Evolutionary conservation across 2,113 vertebrate genomes (phyloP), one percentile per base, ranked within the genome.

Genomic region (Elaphurus davidianus): DNA sequence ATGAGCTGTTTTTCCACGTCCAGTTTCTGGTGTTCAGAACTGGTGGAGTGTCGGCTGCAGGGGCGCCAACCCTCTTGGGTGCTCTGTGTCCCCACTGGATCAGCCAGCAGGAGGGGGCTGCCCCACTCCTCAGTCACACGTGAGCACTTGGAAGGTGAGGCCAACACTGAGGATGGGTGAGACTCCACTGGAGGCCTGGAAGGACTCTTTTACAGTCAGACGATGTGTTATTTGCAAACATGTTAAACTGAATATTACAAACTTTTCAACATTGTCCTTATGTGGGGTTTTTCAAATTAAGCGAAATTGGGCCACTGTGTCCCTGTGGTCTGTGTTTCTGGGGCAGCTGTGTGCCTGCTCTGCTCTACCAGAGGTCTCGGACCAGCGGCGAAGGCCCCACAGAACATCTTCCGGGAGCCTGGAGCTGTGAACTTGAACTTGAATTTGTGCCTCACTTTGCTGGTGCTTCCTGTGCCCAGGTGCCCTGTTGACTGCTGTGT

Each of bases 321-420:
- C 99, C 99, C 98, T 97, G 89, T 97, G 98, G 99, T 98, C 98
- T 97, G 87, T 79, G 97, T 99, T 99, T 99, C 99, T 99, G 98
- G 99, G 99, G 97, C 99, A 98, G 98, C 96, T 90, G 97, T 97
- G 94, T 85, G 93, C 96, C 97, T 15, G 92, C 94, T 91, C 85
- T 87, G 93, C 90, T 98, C 91, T 78, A 55, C 7, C 78, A 81
- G 95, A 97, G 89, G 94, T 36, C 94, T 54, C 5, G 1, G 57
- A 36, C 97, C 40, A 21, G 87, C 91, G 59, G 71, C 33, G 11
- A 3, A n/a, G 94, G 84, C 97, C 82, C 45, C 60, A 81, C 97
- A 98, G 97, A 97, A 98, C 96, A 98, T n/a, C 96, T 7, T 93
- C 27, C 6, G 71, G 74, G 91, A 0, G 0, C 85, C 43, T 3